These are phyloP conservation scores for Leucosticte australis DNA, from an alignment of 2,113 vertebrate genomes.

Conservation along the genomic window DNA sequence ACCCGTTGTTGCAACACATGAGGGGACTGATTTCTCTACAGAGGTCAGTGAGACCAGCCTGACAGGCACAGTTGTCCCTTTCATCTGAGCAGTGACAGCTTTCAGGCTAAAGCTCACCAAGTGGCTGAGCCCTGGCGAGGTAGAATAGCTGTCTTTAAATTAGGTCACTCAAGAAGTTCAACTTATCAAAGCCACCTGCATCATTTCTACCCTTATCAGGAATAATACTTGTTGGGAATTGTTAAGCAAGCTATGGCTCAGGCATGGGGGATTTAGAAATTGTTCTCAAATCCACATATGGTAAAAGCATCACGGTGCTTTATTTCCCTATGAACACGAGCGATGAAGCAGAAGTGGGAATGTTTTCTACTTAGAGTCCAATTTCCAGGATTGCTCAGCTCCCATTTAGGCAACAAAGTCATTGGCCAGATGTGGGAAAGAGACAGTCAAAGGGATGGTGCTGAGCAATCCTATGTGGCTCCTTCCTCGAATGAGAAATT, in stretches of 20 bases:
- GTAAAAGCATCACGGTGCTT: background rate
- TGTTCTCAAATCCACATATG: background rate
- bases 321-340: background rate
- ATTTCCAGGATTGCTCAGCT: slow-evolving; percentile 24
- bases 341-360: background rate
- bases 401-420: background rate
- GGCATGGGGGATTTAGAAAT: background rate
- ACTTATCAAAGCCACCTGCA: background rate
- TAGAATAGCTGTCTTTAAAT: background rate
- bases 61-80: background rate
- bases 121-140: background rate
- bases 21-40: background rate
- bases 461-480: background rate
- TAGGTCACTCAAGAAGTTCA: background rate
- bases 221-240: background rate
- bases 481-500: background rate
- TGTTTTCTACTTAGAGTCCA: slow-evolving; percentile 2
- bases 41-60: background rate
- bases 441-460: background rate
- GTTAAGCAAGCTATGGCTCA: background rate
- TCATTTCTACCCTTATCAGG: background rate
- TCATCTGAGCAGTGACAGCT: background rate
- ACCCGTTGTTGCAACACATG: background rate
- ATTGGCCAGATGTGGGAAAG: slow-evolving; percentile 32
- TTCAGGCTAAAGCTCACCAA: background rate